phyloP scores from a whole-genome alignment of 2,888 invertebrate species.

The Tineola bisselliella region DNA sequence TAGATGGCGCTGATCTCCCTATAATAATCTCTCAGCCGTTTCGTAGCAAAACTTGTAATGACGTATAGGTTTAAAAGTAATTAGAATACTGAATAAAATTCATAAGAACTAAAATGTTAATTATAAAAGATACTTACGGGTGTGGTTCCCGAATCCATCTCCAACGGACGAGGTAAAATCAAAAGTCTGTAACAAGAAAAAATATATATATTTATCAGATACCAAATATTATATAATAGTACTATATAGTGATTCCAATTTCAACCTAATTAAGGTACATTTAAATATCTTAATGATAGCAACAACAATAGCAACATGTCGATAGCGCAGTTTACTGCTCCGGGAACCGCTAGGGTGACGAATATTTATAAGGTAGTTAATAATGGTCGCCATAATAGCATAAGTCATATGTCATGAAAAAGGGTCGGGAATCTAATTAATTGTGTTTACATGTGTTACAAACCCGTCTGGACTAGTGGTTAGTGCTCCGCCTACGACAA shows the following conservation, averaged over 20 bases:
- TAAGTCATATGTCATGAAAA: background rate
- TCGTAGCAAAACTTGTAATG: constrained; percentile 30
- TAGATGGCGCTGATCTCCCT: constrained; percentile 3
- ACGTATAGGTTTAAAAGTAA: constrained; percentile 24
- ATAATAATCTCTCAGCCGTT: background rate
- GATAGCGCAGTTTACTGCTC: background rate
- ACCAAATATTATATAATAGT: too few relatives aligned
- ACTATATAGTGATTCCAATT: too few relatives aligned
- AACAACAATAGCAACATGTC: background rate
- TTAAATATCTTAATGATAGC: too few relatives aligned
- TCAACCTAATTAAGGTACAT: too few relatives aligned
- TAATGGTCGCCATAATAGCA: background rate
- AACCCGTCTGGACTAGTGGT: background rate
- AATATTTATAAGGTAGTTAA: background rate
- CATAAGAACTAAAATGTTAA: constrained; percentile 8
- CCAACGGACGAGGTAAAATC: constrained; percentile 27
- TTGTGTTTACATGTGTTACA: background rate
- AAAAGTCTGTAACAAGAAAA: constrained; percentile 42
- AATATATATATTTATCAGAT: constrained; percentile 13
- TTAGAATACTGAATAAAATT: constrained; percentile 15
- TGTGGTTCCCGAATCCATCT: constrained; percentile 47
- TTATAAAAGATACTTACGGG: constrained; percentile 44
- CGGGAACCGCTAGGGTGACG: background rate
- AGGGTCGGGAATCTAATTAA: background rate
- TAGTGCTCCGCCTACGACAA: background rate